Percentiles rank a stretch among this genome's conserved stretches.
Conservation (phyloP, 1,140 invertebrate species). For the Cydia amplana region DNA sequence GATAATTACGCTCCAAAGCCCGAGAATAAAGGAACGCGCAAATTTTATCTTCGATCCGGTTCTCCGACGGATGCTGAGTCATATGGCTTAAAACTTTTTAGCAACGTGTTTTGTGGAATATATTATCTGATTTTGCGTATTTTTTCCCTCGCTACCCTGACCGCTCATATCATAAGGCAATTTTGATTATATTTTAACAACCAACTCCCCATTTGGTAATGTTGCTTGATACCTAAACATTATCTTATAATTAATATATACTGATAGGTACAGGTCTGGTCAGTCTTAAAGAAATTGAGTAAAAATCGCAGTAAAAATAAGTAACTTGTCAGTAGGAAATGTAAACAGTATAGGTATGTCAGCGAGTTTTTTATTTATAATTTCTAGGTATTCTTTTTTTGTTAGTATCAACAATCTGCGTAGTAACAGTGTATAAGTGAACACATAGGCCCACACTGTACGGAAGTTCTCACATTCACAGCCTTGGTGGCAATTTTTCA, state of each 20-base stretch:
- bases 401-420: too few species aligned
- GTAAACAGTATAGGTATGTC: too few species aligned
- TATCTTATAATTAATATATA: too few species aligned
- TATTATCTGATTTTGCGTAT: slow-evolving; percentile 14
- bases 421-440: neutral
- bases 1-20: slow-evolving; percentile 2
- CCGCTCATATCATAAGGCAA: neutral
- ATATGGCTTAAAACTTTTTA: slow-evolving; percentile 10
- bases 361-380: too few species aligned
- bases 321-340: too few species aligned
- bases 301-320: too few species aligned
- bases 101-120: slow-evolving; percentile 27
- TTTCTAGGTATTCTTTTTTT: too few species aligned
- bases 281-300: too few species aligned
- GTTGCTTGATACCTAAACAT: neutral
- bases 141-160: slow-evolving; percentile 2
- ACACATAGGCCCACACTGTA: neutral
- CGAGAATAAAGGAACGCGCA: slow-evolving; percentile 7
- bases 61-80: slow-evolving; percentile 7
- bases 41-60: slow-evolving; percentile 16
- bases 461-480: slow-evolving; percentile 16
- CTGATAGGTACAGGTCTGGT: too few species aligned
- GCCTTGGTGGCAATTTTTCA: slow-evolving; percentile 13
- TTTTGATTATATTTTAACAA: slow-evolving; percentile 15
- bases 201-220: neutral